Conservation (phyloP, 2,797 vertebrate genomes). For the Merluccius polli region DNA sequence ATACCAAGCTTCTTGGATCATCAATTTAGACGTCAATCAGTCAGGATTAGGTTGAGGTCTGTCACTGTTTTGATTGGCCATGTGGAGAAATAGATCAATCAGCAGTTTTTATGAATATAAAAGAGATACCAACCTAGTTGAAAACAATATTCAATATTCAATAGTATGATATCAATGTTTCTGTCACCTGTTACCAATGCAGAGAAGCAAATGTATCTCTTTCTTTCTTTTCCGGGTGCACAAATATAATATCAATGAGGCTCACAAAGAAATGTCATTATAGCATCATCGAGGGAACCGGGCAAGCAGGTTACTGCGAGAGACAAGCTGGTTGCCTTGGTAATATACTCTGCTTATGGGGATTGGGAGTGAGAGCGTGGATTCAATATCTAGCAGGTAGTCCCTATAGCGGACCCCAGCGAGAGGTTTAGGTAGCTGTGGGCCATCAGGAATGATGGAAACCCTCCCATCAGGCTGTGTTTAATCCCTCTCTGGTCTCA, state of each 20-base stretch:
- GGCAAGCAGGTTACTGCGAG: constrained; percentile 38
- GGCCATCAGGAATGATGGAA: constrained; percentile 28
- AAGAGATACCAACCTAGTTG: no score
- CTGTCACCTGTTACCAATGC: no score
- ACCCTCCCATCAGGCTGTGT: no score
- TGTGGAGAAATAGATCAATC: no score
- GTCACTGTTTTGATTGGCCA: no score
- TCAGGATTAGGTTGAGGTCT: no score
- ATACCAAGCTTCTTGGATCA: no score
- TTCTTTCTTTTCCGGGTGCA: background rate
- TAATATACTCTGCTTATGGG: constrained; percentile 39
- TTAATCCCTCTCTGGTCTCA: background rate
- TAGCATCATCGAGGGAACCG: constrained; percentile 26
- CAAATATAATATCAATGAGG: constrained; percentile 26
- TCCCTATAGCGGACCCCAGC: constrained; percentile 22
- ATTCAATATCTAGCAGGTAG: constrained; percentile 43
- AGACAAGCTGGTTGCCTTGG: constrained; percentile 52
- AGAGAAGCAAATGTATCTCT: no score
- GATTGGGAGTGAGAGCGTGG: constrained; percentile 42
- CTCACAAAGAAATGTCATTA: constrained; percentile 29
- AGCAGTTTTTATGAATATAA: no score
- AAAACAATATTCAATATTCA: no score
- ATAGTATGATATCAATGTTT: no score
- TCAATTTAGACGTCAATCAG: no score
- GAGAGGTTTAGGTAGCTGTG: constrained; percentile 11